Percentiles rank a stretch among this genome's conserved stretches.
Conservation (phyloP, 2,113 vertebrate genomes). For the Opisthocomus hoazin region DNA sequence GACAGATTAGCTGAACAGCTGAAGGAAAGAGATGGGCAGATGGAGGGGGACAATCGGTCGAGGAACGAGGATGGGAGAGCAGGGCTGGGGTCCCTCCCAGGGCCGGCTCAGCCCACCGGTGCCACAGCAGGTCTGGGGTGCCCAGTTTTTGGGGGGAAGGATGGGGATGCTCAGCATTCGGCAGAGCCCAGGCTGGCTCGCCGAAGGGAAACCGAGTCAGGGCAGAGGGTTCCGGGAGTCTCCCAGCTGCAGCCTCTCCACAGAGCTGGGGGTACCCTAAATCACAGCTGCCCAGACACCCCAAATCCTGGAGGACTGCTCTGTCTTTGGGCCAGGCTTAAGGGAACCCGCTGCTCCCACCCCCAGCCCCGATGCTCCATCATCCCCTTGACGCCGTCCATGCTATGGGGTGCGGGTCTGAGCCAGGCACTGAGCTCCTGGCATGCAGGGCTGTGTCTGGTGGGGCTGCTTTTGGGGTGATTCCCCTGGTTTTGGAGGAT, state of each 20-base stretch:
- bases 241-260: background rate
- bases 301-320: background rate
- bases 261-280: background rate
- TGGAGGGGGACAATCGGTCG: background rate
- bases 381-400: rapidly evolving
- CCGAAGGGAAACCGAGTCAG: background rate
- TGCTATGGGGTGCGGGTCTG: rapidly evolving
- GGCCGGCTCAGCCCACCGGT: background rate
- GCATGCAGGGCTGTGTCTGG: background rate
- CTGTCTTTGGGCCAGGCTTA: background rate
- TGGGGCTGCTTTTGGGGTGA: background rate
- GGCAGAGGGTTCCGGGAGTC: background rate
- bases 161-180: background rate
- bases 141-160: background rate
- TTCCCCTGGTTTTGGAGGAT: too few relatives aligned
- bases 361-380: background rate
- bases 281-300: background rate
- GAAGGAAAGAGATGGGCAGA: background rate
- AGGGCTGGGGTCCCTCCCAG: background rate
- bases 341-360: background rate
- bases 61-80: background rate
- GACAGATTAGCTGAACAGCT: conserved; percentile 57
- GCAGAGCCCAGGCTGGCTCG: background rate
- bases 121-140: background rate
- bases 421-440: background rate